Conservation (phyloP, 2,113 vertebrate species). For the Podiceps cristatus region DNA sequence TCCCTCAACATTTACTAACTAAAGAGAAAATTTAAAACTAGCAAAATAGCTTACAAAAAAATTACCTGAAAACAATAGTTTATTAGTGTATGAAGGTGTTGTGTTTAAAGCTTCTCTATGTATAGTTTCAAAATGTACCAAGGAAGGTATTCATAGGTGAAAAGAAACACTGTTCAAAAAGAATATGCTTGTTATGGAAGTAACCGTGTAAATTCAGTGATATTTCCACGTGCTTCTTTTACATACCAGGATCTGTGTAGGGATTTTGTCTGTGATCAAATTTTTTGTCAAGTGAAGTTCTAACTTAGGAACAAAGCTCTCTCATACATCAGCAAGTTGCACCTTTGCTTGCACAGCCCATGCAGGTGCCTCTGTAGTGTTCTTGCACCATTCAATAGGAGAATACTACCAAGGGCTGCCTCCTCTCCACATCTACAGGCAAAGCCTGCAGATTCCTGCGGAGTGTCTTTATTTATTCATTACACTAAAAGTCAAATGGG, state of each 20-base stretch:
- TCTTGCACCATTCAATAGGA: not conserved
- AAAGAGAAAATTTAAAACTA: not conserved
- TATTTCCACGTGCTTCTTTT: not conserved
- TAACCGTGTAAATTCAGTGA: not conserved
- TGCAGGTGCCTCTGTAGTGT: not conserved
- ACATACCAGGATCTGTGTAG: not conserved
- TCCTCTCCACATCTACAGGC: not conserved
- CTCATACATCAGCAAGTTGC: not conserved
- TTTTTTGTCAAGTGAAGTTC: not conserved
- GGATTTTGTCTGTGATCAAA: not conserved
- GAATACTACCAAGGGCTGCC: not conserved
- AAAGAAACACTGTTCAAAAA: not conserved
- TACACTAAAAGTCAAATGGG: not conserved
- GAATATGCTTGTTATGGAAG: not conserved
- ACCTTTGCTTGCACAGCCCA: not conserved
- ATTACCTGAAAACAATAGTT: not conserved
- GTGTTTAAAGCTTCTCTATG: not conserved
- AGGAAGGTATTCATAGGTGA: not conserved
- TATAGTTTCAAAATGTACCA: not conserved
- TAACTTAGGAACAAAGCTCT: not conserved
- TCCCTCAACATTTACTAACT: not conserved
- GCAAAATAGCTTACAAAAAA: not conserved
- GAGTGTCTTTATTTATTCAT: not conserved
- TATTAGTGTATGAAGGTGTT: not conserved
- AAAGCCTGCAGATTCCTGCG: not conserved